Evolutionary conservation across 2,113 vertebrate species (phyloP).

Genomic region (Campylomormyrus tamandua): DNA sequence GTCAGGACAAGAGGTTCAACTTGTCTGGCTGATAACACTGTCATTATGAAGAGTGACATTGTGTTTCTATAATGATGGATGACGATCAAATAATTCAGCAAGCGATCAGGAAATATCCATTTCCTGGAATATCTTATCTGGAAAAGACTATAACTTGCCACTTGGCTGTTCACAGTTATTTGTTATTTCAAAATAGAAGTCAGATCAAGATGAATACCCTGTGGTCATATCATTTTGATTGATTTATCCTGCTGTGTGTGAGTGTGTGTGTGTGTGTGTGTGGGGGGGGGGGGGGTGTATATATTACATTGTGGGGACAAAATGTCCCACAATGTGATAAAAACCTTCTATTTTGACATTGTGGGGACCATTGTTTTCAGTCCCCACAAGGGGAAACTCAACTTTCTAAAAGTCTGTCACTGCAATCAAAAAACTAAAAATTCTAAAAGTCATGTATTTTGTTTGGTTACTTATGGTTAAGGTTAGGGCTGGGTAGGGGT

Average conservation of each 20-base stretch:
- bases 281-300: too few species aligned
- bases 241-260: neutral
- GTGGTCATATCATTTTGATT: neutral
- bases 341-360: too few species aligned
- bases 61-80: neutral
- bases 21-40: constrained; percentile 3
- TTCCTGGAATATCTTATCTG: neutral
- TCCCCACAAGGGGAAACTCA: too few species aligned
- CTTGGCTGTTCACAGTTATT: neutral
- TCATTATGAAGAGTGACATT: constrained; percentile 4
- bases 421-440: too few species aligned
- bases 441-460: too few species aligned
- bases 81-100: neutral
- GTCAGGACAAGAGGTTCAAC: neutral
- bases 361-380: too few species aligned
- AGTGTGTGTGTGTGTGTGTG: neutral
- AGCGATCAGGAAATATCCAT: neutral
- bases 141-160: neutral
- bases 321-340: too few species aligned
- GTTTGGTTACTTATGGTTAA: too few species aligned
- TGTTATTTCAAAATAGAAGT: neutral
- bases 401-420: too few species aligned
- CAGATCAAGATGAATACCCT: neutral
- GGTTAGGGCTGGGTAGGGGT: neutral
- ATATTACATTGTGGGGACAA: too few species aligned